Base-by-base conservation (phyloP, 30 jellyfish, hydroid and myxozoan species). In the Rhopilema esculentum region DNA sequence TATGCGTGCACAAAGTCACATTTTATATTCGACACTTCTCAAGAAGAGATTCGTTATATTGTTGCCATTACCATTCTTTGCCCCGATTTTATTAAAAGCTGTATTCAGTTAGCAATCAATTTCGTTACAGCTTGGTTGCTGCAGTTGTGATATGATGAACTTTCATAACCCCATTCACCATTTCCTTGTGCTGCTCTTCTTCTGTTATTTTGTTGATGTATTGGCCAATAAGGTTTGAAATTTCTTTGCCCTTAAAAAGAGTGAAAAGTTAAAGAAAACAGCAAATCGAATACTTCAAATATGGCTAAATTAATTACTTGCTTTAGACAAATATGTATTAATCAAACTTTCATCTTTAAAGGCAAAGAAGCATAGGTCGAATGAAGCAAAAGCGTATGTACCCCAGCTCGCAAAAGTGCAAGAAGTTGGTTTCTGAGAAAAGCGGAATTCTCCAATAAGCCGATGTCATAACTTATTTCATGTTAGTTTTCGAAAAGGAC, bases 181-280 rank as follows among this genome's bases (percentile, higher is more conserved):
- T 75, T 0, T 91, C 95, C 1, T 77, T 80, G 25, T 82, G 78
- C 69, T 79, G 89, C 30, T 85, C 89, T 23, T 92, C 97, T 8
- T 66, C 97, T 24, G 97, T 57, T 2, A 88, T 17, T 33, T 77
- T 79, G 74, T 74, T 83, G 27, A 93, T 83, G 61, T 93, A 93
- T 61, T 84, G 93, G 16, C 96, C 97, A 64, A 93, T 89, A 82
- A 93, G 76, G 66, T 80, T 82, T 52, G 98, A 93, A 22, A 93
- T 93, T 65, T 93, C 98, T 72, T 93, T 93, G 27, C 98, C 97
- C 98, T 93, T 62, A 12, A 63, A 85, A 51, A 2, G 0, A 79
- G 71, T 7, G 27, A 50, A 27, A 79, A 28, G 6, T 28, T 69
- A 7, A 7, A 63, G 7, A 19, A 7, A 63, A 63, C 4, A 2